Percentiles rank a stretch among this genome's conserved stretches.
Evolutionary conservation across 1,140 invertebrate species (phyloP).

Genomic region (Plodia interpunctella): DNA sequence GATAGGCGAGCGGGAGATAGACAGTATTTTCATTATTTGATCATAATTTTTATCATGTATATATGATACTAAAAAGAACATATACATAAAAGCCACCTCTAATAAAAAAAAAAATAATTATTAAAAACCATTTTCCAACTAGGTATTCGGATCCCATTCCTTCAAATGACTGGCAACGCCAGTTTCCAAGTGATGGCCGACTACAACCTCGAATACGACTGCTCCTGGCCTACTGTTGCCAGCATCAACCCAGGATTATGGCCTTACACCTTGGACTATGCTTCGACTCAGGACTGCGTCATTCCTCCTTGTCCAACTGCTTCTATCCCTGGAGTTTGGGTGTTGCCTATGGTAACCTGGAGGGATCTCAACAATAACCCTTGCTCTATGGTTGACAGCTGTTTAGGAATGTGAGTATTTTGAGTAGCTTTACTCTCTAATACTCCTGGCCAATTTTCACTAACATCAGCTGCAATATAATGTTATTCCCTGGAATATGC

Average conservation of each 20-base stretch:
- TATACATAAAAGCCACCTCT: too few relatives aligned
- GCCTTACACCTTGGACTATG: slow-evolving; percentile 85
- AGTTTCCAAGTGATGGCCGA: slow-evolving; percentile 75
- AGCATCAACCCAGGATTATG: slow-evolving; percentile 79
- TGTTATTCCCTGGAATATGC: too few relatives aligned
- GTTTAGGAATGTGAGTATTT: slow-evolving; percentile 74
- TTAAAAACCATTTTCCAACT: slow-evolving; percentile 1
- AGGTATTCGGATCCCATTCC: slow-evolving; percentile 82
- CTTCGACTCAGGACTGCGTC: slow-evolving; percentile 80
- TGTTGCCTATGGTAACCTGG: slow-evolving; percentile 81
- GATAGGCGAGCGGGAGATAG: too few relatives aligned
- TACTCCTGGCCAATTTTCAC: too few relatives aligned
- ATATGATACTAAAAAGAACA: too few relatives aligned
- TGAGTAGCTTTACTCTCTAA: slow-evolving; percentile 18
- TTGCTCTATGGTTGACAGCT: slow-evolving; percentile 82
- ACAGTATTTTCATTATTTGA: too few relatives aligned
- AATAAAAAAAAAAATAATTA: too few relatives aligned
- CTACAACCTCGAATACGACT: slow-evolving; percentile 79
- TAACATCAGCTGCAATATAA: too few relatives aligned
- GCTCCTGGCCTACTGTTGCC: slow-evolving; percentile 79
- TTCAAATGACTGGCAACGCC: slow-evolving; percentile 81
- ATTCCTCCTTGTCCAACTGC: slow-evolving; percentile 81
- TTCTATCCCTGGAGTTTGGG: slow-evolving; percentile 80
- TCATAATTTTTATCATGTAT: too few relatives aligned
- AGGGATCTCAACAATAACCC: slow-evolving; percentile 63